phyloP scores from a whole-genome alignment of 2,888 invertebrate genomes.

The Acanthopleura granulata region DNA sequence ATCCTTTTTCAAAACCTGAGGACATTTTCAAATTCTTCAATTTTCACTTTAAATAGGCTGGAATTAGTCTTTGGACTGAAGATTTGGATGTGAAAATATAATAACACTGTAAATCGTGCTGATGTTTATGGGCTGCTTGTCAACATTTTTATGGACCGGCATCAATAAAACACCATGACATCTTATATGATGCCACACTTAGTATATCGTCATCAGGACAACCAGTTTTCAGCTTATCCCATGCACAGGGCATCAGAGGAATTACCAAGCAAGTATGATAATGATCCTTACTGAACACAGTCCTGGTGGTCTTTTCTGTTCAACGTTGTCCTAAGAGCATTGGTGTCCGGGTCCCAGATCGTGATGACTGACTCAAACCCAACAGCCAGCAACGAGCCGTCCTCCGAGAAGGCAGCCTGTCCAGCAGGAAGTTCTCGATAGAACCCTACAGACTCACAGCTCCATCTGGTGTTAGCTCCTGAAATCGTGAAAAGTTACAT shows the following conservation, averaged over 20 bases:
- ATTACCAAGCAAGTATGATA: no score
- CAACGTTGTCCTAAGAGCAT: slow-evolving; percentile 44
- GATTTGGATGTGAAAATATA: not conserved
- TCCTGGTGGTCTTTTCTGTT: slow-evolving; percentile 27
- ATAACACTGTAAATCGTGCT: no score
- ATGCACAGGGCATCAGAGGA: no score
- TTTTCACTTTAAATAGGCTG: no score
- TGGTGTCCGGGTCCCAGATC: slow-evolving; percentile 76
- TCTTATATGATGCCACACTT: no score
- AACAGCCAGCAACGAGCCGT: slow-evolving; percentile 83
- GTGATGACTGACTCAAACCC: slow-evolving; percentile 79
- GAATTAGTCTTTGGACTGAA: not conserved
- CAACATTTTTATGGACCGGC: no score
- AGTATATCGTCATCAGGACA: no score
- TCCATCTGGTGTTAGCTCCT: slow-evolving; percentile 77
- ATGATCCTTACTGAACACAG: slow-evolving; percentile 31
- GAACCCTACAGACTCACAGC: slow-evolving; percentile 76
- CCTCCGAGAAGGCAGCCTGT: slow-evolving; percentile 78
- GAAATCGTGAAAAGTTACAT: slow-evolving; percentile 19
- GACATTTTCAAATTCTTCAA: no score
- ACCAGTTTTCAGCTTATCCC: no score
- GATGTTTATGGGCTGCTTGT: no score
- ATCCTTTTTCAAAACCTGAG: no score
- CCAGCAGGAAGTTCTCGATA: slow-evolving; percentile 76
- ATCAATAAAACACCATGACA: no score